A percentile compares a stretch with the other conserved stretches of the same genome.
These are phyloP conservation scores for Hypena proboscidalis DNA, from an alignment of 2,888 invertebrate species.

Conservation along the genomic window DNA sequence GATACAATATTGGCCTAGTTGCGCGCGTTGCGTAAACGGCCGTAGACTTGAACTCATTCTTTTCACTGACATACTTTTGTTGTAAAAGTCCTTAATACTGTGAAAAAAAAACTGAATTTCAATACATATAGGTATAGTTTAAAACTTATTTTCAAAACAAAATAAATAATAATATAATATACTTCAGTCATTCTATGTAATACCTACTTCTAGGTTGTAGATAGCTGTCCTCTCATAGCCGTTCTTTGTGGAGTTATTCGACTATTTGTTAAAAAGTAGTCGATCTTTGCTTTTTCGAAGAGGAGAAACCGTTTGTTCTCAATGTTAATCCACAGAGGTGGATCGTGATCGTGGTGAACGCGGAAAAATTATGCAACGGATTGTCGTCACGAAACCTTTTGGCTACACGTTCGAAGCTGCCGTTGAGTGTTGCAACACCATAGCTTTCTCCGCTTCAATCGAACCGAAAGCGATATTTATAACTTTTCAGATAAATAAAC, in stretches of 20 bases:
- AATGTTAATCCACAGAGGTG: conserved; percentile 46
- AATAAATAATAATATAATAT: too few species aligned
- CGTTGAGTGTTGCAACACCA: conserved; percentile 64
- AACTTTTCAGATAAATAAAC: conserved; percentile 32
- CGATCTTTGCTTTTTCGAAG: conserved; percentile 20
- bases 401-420: conserved; percentile 60
- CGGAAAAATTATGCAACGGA: conserved; percentile 64
- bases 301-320: conserved; percentile 45
- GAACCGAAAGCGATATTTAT: conserved; percentile 51
- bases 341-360: conserved; percentile 55
- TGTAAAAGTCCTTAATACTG: background rate
- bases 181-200: too few species aligned
- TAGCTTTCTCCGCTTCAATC: conserved; percentile 71
- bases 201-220: too few species aligned
- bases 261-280: conserved; percentile 3
- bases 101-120: too few species aligned
- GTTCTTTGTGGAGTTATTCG: too few species aligned
- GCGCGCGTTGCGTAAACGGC: conserved; percentile 76
- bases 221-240: too few species aligned
- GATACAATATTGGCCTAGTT: conserved; percentile 75
- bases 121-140: too few species aligned
- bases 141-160: too few species aligned
- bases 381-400: conserved; percentile 75
- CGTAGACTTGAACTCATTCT: conserved; percentile 80
- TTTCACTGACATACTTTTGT: conserved; percentile 60